phyloP scores from a whole-genome alignment of 2,113 vertebrate species.

The Xiphophorus hellerii region DNA sequence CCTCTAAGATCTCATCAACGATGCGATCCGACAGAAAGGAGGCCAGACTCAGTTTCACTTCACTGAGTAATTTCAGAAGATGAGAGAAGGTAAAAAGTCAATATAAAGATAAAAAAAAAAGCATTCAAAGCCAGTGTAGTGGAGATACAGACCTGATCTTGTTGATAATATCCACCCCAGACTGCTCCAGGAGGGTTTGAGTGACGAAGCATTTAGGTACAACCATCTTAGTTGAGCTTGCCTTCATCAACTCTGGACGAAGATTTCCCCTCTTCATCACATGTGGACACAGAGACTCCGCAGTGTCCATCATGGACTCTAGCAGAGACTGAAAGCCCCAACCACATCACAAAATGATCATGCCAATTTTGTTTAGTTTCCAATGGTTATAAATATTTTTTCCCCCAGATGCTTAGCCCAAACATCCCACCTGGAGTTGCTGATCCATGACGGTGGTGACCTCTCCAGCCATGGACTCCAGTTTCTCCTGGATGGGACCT shows the following conservation, averaged over 20 bases:
- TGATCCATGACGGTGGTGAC: slow-evolving; percentile 94
- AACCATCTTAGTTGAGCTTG: slow-evolving; percentile 90
- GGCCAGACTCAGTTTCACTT: slow-evolving; percentile 95
- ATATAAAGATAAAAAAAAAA: background rate
- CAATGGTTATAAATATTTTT: background rate
- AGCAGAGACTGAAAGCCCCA: slow-evolving; percentile 82
- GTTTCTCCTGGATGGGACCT: slow-evolving; percentile 92
- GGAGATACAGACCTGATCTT: slow-evolving; percentile 88
- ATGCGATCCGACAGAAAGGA: slow-evolving; percentile 97
- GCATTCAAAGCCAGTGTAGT: background rate
- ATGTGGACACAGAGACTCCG: slow-evolving; percentile 90
- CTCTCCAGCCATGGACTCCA: slow-evolving; percentile 97
- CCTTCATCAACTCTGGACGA: slow-evolving; percentile 88
- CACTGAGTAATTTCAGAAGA: slow-evolving; percentile 71
- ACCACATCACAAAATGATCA: background rate
- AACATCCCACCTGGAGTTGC: slow-evolving; percentile 88
- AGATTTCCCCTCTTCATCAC: slow-evolving; percentile 91
- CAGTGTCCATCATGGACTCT: slow-evolving; percentile 93
- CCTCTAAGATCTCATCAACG: slow-evolving; percentile 95
- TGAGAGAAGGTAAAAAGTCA: background rate
- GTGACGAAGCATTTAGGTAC: slow-evolving; percentile 93
- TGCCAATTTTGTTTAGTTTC: too few relatives aligned
- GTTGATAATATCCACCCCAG: slow-evolving; percentile 96
- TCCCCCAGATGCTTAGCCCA: background rate
- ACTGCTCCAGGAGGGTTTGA: slow-evolving; percentile 94